Base-by-base conservation (phyloP, 2,888 invertebrate species). In the Mesochorus sp. region DNA sequence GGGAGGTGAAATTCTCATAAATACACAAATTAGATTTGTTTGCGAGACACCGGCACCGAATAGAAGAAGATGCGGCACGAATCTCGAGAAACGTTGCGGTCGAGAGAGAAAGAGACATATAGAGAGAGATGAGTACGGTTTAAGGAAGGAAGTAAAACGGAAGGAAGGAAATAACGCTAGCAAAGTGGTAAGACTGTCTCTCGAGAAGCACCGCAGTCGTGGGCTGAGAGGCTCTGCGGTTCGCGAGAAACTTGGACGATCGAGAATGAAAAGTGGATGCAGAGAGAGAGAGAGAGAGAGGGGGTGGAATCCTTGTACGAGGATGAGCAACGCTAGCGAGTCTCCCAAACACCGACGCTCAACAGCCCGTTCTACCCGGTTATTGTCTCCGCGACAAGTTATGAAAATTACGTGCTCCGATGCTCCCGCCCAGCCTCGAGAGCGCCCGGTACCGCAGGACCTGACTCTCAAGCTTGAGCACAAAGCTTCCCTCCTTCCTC, bases 331-430 rank as follows among this genome's bases (percentile, higher is more conserved):
- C 26, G 24, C 12, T n/a, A n/a, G 31, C 28, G 14, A 42, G 26
- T 8, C 5, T 14, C 14, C 31, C 72, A 34, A 12, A 64, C 47
- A 44, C 72, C 72, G 31, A 55, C 47, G 47, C 17, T 57, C 47
- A 37, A 5, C 57, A 61, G 12, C 57, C 59, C 66, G 70, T 53
- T 51, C 42, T 44, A 39, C 34, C 24, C 77, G 82, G 84, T 85
- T 86, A 85, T 88, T 86, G 86, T 85, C 85, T 86, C 80, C 81
- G 80, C 80, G 83, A 82, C 82, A 86, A 87, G 86, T 88, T 87
- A 86, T 86, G 86, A 87, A 87, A 89, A 87, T 88, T 88, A 87
- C 85, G 83, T 82, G 87, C 84, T 73, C 80, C 82, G 82, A 83
- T 85, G 84, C 81, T 82, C 79, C 81, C 68, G 74, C 79, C 55